A percentile compares a stretch with the other conserved stretches of the same genome.
Evolutionary conservation across 2,888 invertebrate species (phyloP).

Genomic region (Rotaria sp.): DNA sequence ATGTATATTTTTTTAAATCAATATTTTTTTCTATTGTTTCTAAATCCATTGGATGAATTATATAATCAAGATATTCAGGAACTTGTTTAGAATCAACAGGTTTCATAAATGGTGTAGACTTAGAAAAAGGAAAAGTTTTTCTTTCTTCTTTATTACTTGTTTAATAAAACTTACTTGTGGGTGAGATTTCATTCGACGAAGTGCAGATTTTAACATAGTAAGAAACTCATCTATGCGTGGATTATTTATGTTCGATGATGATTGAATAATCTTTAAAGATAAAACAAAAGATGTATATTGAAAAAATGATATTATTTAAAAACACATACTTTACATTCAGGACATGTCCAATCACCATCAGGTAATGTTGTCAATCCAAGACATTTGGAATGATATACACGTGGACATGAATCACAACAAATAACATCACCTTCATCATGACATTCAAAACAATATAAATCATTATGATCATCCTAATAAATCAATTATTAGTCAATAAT

Average conservation of each 20-base stretch:
- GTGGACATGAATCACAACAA: constrained; percentile 72
- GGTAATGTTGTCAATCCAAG: constrained; percentile 47
- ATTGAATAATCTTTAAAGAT: not conserved
- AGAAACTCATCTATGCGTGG: constrained; percentile 66
- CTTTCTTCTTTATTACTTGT: not conserved
- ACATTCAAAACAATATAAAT: constrained; percentile 83
- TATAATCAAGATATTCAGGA: constrained; percentile 72
- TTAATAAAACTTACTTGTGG: constrained; percentile 66
- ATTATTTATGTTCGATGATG: not conserved
- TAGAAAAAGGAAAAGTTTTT: constrained; percentile 41
- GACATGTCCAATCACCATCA: constrained; percentile 70
- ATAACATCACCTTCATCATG: constrained; percentile 62
- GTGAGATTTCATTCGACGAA: constrained; percentile 69
- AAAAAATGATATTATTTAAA: not conserved
- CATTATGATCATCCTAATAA: constrained; percentile 52
- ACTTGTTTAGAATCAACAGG: constrained; percentile 68
- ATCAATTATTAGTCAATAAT: too few species aligned
- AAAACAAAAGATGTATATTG: not conserved
- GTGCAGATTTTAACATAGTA: constrained; percentile 70
- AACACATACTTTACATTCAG: constrained; percentile 68
- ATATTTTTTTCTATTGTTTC: constrained; percentile 69
- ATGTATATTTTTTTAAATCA: constrained; percentile 68
- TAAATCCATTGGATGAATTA: constrained; percentile 80
- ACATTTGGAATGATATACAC: constrained; percentile 76
- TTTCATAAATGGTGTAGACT: constrained; percentile 72